phyloP scores from a whole-genome alignment of 2,888 invertebrate species.

The Drosophila helvetica region DNA sequence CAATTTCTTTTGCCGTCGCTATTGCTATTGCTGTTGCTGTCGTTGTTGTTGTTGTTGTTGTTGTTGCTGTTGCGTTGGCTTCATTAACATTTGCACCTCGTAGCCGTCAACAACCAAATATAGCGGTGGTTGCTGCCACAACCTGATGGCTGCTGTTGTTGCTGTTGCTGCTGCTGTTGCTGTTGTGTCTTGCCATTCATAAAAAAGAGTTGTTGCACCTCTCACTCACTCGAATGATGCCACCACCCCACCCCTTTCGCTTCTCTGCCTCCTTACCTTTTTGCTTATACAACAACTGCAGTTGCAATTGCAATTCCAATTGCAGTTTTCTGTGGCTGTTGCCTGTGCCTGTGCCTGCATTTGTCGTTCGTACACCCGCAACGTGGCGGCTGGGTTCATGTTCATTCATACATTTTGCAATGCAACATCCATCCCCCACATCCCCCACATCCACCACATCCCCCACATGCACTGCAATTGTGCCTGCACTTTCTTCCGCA shows the following conservation, averaged over 20 bases:
- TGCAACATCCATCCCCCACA: slow-evolving; percentile 1
- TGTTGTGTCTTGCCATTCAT: slow-evolving; percentile 60
- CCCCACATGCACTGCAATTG: slow-evolving; percentile 31
- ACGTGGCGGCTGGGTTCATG: slow-evolving; percentile 35
- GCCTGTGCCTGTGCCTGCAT: neutral
- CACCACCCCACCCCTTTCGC: neutral
- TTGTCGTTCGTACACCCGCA: slow-evolving; percentile 38
- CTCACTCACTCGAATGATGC: slow-evolving; percentile 12
- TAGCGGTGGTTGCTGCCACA: slow-evolving; percentile 47
- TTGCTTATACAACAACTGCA: slow-evolving; percentile 47
- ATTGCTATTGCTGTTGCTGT: slow-evolving; percentile 13
- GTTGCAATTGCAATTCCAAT: slow-evolving; percentile 14
- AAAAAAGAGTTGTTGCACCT: slow-evolving; percentile 47
- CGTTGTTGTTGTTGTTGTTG: slow-evolving; percentile 14
- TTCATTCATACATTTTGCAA: slow-evolving; percentile 53
- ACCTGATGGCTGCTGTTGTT: slow-evolving; percentile 7
- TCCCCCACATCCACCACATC: no score
- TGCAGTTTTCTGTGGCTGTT: neutral
- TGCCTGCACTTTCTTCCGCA: slow-evolving; percentile 24
- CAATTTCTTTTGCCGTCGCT: slow-evolving; percentile 54
- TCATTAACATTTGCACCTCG: slow-evolving; percentile 75
- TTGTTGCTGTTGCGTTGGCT: slow-evolving; percentile 51
- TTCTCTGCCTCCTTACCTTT: neutral
- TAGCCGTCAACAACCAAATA: slow-evolving; percentile 66
- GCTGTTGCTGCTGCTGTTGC: neutral